Percentiles rank a stretch among this genome's conserved stretches.
These are phyloP conservation scores for Bubo blakistoni DNA, from an alignment of 2,113 vertebrate species.

Conservation along the genomic window DNA sequence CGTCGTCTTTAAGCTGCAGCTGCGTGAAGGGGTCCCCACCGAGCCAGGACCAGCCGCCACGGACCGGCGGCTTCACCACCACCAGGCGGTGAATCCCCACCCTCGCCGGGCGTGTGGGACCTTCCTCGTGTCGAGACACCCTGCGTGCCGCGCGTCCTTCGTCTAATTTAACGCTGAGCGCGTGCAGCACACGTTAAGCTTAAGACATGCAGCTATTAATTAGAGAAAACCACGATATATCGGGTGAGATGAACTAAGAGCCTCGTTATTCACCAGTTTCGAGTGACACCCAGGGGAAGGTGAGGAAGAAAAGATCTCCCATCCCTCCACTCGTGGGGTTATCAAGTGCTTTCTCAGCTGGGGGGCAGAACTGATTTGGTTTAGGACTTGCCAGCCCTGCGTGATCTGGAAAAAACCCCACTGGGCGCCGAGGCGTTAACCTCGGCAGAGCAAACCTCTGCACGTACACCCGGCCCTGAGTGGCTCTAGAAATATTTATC, in stretches of 20 bases:
- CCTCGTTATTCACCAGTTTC: not conserved
- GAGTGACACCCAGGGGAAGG: not conserved
- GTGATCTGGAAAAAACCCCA: not conserved
- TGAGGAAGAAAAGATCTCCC: not conserved
- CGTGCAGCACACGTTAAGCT: not conserved
- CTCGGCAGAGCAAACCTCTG: not conserved
- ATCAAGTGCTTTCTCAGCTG: not conserved
- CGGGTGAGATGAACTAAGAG: not conserved
- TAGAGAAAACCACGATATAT: not conserved
- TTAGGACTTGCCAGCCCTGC: not conserved
- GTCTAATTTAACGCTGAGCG: not conserved
- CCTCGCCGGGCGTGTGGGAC: not conserved
- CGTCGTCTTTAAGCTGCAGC: too few relatives aligned
- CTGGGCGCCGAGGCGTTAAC: not conserved
- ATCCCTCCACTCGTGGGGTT: too few relatives aligned
- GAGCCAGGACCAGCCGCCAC: not conserved
- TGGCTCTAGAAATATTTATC: accelerated
- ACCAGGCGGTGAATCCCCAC: not conserved
- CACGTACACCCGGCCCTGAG: not conserved
- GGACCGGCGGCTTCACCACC: not conserved
- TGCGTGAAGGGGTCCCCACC: not conserved
- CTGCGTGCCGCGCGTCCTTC: accelerated
- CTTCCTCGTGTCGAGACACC: too few relatives aligned
- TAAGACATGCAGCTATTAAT: not conserved
- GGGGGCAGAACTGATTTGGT: not conserved